Base-by-base conservation (phyloP, 2,113 vertebrate genomes). In the Bos javanicus region DNA sequence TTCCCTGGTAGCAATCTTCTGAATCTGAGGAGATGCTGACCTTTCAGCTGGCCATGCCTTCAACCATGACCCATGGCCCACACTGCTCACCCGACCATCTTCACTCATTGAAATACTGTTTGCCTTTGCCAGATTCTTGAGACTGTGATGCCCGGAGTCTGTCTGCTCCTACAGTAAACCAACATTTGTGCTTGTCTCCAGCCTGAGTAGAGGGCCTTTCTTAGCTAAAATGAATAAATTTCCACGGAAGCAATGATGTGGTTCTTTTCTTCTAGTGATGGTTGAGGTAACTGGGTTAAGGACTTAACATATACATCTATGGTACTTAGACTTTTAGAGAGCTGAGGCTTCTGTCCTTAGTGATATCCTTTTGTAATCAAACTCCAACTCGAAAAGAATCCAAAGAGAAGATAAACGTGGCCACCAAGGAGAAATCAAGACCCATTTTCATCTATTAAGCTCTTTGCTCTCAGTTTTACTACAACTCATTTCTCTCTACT, bases 61-160 rank as follows among this genome's bases (percentile, higher is more conserved):
- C 28, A 4, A 2, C 62, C 13, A 2, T 4, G 16, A 25, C n/a
- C 9, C 2, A 1, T 0, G 52, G 26, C 16, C 4, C 86, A 16
- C 2, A 8, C 3, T 17, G 59, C 26, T 23, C 6, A 46, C 26
- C 50, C n/a, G 4, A 21, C 33, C 25, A 36, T 3, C n/a, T 87
- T 39, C 4, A 21, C 7, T 71, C 12, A 0, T 7, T 62, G 62
- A 88, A 43, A 46, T 30, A 26, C 25, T 78, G 25, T 19, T 90
- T 30, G 62, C 39, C 16, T 33, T 71, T 57, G 8, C 39, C 54
- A 60, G 10, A 1, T 25, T 46, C 6, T 50, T 25, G 28, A 33
- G 30, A 57, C 3, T 50, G 9, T 21, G 15, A 14, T n/a, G 23
- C 19, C 19, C 21, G 3, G 19, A 39, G 7, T 78, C 9, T 5